Evolutionary conservation across 2,888 invertebrate species (phyloP), one percentile per base, ranked within the genome.

Genomic region (Agrotis puta): DNA sequence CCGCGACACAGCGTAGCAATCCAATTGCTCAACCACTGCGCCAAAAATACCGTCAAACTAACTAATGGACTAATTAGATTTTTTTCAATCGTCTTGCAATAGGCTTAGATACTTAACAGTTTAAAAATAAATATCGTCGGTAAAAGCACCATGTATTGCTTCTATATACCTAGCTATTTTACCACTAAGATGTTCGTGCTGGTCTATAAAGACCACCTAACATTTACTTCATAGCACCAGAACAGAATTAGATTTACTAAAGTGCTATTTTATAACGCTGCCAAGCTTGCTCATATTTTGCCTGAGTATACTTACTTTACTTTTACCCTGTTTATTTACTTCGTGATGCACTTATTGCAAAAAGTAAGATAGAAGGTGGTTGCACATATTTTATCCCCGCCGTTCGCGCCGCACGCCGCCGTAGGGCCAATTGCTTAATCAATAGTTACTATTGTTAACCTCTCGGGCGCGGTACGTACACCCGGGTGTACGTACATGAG

Each of bases 241-340:
- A 53, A 57, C 47, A n/a, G 67, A 75, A 76, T 73, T 50, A 47
- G 51, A 67, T 75, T 74, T 67, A 54, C 33, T 59, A 67, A 74
- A 74, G 77, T 68, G 76, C 76, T 59, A 27, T 74, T 74, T 51
- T 74, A 77, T 63, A 69, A 63, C 48, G 47, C 69, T 47, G 22
- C 51, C 24, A 43, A 43, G 62, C 53, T 62, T 47, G 27, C 57
- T 77, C 47, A 65, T 64, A 71, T 64, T 43, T 71, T 43, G 43
- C 48, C 39, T 43, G 27, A 24, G 27, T 71, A 48, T 48, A 63
- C 24, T 47, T n/a, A n/a, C n/a, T n/a, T n/a, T n/a, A n/a, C n/a
- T n/a, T n/a, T n/a, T n/a, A 24, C 16, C 43, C 9, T 47, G 45
- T 20, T 20, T 14, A 27, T 47, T 27, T 27, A 43, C 18, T 47